A percentile compares a stretch with the other conserved stretches of the same genome.
Evolutionary conservation across 2,888 invertebrate genomes (phyloP).

Genomic region (Stenodera caucasica): DNA sequence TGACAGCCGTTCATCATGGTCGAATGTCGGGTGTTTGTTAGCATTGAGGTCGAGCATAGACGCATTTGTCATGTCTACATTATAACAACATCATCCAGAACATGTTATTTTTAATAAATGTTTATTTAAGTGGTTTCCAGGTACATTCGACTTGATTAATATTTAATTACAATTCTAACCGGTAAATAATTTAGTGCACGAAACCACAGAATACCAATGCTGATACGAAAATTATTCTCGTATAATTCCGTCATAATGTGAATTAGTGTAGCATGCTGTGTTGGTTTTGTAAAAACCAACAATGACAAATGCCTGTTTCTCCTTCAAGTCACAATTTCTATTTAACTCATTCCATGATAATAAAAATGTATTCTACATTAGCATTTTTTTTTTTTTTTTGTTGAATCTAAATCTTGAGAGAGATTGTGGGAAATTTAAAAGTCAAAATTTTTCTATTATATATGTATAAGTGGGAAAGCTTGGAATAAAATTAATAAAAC

Average conservation of each 20-base stretch:
- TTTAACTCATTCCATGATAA: too few relatives aligned
- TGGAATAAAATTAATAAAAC: constrained; percentile 45
- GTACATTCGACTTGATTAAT: too few relatives aligned
- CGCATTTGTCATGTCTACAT: constrained; percentile 21
- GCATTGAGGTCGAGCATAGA: constrained; percentile 18
- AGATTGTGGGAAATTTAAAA: constrained; percentile 15
- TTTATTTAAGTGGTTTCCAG: constrained; percentile 15
- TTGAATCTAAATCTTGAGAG: not conserved
- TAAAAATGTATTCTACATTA: too few relatives aligned
- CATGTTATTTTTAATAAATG: constrained; percentile 19
- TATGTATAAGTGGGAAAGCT: not conserved
- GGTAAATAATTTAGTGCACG: constrained; percentile 5
- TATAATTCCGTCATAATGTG: constrained; percentile 20
- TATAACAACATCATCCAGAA: constrained; percentile 15
- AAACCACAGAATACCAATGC: constrained; percentile 9
- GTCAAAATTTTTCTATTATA: constrained; percentile 12
- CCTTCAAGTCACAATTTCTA: too few relatives aligned
- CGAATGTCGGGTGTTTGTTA: constrained; percentile 23
- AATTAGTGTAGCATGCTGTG: constrained; percentile 16
- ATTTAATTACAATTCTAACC: constrained; percentile 6
- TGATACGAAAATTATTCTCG: constrained; percentile 24
- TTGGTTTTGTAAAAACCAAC: not conserved
- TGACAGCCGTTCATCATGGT: constrained; percentile 25
- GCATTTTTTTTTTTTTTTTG: not conserved
- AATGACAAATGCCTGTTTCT: constrained; percentile 3